phyloP scores from a whole-genome alignment of 2,797 vertebrate genomes.

The Prunella strophiata region DNA sequence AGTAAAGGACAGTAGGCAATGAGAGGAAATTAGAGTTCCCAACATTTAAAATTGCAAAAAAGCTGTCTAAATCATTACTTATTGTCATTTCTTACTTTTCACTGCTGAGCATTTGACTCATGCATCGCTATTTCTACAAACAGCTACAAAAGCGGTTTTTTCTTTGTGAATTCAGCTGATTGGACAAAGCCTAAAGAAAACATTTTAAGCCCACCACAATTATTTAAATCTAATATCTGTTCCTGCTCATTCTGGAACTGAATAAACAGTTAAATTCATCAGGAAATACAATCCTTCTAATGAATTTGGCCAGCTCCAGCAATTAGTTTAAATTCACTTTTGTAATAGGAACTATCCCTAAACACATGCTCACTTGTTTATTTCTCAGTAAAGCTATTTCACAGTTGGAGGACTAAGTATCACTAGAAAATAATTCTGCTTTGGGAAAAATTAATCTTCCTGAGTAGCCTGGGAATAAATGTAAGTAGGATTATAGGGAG shows the following conservation, averaged over 20 bases:
- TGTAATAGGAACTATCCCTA: not conserved
- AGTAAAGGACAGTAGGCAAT: not conserved
- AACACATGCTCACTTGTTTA: slow-evolving; percentile 1
- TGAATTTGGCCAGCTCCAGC: slow-evolving; percentile 21
- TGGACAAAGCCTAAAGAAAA: not conserved
- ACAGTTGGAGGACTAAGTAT: not conserved
- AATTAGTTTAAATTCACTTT: slow-evolving; percentile 20
- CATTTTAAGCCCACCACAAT: not conserved
- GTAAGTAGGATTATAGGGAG: slow-evolving; percentile 21
- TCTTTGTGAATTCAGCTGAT: not conserved
- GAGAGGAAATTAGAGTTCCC: not conserved
- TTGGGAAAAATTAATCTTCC: slow-evolving; percentile 44
- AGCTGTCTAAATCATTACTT: not conserved
- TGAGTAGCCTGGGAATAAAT: slow-evolving; percentile 35
- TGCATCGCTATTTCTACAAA: not conserved
- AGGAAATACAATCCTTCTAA: slow-evolving; percentile 17
- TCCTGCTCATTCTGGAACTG: slow-evolving; percentile 1
- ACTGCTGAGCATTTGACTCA: not conserved
- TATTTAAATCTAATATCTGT: not conserved
- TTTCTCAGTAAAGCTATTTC: slow-evolving; percentile 52
- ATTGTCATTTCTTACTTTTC: not conserved
- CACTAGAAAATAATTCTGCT: slow-evolving; percentile 22
- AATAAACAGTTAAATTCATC: slow-evolving; percentile 21
- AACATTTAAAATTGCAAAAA: not conserved
- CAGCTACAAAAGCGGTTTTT: not conserved